phyloP scores from a whole-genome alignment of 2,888 invertebrate species.

The Hydrotaea diabolus region DNA sequence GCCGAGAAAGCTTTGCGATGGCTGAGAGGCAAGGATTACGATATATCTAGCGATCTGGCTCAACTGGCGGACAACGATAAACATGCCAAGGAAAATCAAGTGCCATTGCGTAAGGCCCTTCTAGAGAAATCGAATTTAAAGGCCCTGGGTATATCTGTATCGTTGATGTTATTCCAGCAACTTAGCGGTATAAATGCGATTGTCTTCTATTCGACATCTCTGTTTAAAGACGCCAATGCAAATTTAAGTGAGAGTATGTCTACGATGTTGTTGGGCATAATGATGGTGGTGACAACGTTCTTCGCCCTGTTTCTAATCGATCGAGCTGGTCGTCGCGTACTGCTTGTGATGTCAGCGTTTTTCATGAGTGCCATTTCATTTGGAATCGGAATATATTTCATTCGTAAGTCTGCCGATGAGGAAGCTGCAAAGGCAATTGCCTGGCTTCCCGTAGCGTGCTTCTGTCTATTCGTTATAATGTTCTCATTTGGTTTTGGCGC shows the following conservation, averaged over 20 bases:
- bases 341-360: slow-evolving; percentile 87
- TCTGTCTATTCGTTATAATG: slow-evolving; percentile 89
- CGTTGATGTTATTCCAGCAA: slow-evolving; percentile 94
- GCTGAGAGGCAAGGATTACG: slow-evolving; percentile 87
- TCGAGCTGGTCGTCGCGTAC: slow-evolving; percentile 87
- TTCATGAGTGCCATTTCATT: slow-evolving; percentile 87
- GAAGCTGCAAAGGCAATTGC: slow-evolving; percentile 82
- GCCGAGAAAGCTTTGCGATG: slow-evolving; percentile 86
- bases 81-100: slow-evolving; percentile 81
- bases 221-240: slow-evolving; percentile 80
- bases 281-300: slow-evolving; percentile 87
- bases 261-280: slow-evolving; percentile 90
- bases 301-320: slow-evolving; percentile 90
- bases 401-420: slow-evolving; percentile 75
- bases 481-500: slow-evolving; percentile 93
- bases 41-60: slow-evolving; percentile 85
- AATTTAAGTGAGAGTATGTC: slow-evolving; percentile 84
- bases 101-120: slow-evolving; percentile 83
- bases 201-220: slow-evolving; percentile 88
- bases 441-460: slow-evolving; percentile 88
- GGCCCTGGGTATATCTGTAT: slow-evolving; percentile 87
- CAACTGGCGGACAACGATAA: slow-evolving; percentile 83
- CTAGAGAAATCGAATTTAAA: slow-evolving; percentile 83
- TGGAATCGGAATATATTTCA: slow-evolving; percentile 87
- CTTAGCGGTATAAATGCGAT: slow-evolving; percentile 92